Conservation (phyloP, 2,888 invertebrate species). For the Polydrusus cervinus region DNA sequence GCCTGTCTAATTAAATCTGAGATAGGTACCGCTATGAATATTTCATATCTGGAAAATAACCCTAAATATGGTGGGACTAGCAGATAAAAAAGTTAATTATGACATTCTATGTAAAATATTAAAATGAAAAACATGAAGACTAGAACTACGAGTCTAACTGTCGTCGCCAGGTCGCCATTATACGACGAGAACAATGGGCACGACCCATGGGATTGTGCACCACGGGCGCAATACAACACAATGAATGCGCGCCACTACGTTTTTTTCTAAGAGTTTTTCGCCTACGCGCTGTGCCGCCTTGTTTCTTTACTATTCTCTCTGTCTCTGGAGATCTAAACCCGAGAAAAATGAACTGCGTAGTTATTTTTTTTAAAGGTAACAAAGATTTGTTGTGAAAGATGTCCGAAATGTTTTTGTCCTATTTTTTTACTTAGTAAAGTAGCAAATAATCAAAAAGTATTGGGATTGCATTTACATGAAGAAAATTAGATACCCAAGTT, state of each 20-base stretch:
- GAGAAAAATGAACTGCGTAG: slow-evolving; percentile 6
- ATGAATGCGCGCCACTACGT: slow-evolving; percentile 20
- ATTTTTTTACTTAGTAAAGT: not conserved
- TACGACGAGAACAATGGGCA: slow-evolving; percentile 23
- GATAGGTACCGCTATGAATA: too few relatives aligned
- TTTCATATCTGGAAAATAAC: too few relatives aligned
- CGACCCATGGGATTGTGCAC: slow-evolving; percentile 33
- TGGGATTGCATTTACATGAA: too few relatives aligned
- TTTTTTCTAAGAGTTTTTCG: slow-evolving; percentile 12
- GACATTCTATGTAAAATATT: too few relatives aligned
- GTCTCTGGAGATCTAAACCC: not conserved
- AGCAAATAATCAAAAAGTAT: too few relatives aligned
- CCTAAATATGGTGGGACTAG: too few relatives aligned
- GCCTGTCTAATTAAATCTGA: too few relatives aligned
- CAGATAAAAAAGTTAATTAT: too few relatives aligned
- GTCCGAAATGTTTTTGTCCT: not conserved
- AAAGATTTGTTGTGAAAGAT: too few relatives aligned
- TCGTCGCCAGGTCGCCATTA: slow-evolving; percentile 25
- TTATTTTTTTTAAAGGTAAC: not conserved
- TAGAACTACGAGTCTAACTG: slow-evolving; percentile 23
- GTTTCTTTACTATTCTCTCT: slow-evolving; percentile 15
- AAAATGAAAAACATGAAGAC: not conserved
- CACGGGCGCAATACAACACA: slow-evolving; percentile 28
- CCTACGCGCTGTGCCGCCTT: slow-evolving; percentile 23
- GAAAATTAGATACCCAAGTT: too few relatives aligned